Conservation (phyloP, 2,113 vertebrate genomes). For the Bubalus kerabau region DNA sequence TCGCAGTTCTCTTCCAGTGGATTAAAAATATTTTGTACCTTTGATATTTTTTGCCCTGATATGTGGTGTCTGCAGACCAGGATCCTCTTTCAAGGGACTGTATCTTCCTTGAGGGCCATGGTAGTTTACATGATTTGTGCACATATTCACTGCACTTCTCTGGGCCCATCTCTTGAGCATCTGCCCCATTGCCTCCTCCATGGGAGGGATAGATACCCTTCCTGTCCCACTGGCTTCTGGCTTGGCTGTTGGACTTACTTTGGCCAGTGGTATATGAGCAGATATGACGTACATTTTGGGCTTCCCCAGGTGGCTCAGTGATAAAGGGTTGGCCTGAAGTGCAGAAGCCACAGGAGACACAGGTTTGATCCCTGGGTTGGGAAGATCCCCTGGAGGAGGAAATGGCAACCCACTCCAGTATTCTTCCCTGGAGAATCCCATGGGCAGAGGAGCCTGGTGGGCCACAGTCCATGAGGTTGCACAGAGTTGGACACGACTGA, state of each 20-base stretch:
- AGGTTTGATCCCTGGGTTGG: not conserved
- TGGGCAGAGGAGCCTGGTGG: not conserved
- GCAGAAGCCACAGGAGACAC: not conserved
- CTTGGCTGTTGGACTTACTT: not conserved
- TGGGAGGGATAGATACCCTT: not conserved
- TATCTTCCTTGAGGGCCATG: not conserved
- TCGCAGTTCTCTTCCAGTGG: not conserved
- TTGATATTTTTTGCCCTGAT: not conserved
- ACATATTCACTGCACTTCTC: not conserved
- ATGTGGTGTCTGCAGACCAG: not conserved
- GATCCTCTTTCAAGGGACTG: not conserved
- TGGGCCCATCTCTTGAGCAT: not conserved
- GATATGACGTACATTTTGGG: not conserved
- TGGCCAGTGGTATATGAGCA: not conserved
- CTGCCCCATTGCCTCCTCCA: rapidly evolving
- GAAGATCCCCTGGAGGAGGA: not conserved
- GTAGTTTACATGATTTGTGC: not conserved
- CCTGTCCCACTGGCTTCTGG: not conserved
- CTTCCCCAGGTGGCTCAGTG: not conserved
- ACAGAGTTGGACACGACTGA: not conserved
- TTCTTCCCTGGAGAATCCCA: not conserved
- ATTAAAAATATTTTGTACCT: not conserved
- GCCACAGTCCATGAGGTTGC: not conserved
- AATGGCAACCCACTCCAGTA: not conserved
- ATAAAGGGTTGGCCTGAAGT: not conserved